phyloP scores from a whole-genome alignment of 2,113 vertebrate genomes.

The Tricholaema leucomelas region DNA sequence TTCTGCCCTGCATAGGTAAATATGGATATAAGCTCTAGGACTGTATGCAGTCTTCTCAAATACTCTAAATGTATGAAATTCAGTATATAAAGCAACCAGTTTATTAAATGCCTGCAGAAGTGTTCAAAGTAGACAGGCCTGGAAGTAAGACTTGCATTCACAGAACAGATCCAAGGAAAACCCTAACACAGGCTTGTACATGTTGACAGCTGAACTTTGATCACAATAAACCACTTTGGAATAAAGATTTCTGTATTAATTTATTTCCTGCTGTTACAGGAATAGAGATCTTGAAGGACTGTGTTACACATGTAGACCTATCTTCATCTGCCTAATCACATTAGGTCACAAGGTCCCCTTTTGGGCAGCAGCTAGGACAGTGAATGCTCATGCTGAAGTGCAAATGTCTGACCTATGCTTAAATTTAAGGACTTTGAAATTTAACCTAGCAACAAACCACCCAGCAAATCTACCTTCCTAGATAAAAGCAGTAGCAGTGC shows the following conservation, averaged over 20 bases:
- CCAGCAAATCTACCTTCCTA: not conserved
- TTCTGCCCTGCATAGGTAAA: not conserved
- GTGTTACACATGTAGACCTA: not conserved
- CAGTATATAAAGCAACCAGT: not conserved
- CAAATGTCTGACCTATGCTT: not conserved
- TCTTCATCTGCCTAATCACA: not conserved
- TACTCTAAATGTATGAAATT: not conserved
- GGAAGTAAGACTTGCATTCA: not conserved
- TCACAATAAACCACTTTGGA: not conserved
- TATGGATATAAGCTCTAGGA: not conserved
- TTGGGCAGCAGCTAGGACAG: not conserved
- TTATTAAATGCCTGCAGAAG: not conserved
- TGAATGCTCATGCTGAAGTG: not conserved
- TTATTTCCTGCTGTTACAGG: not conserved
- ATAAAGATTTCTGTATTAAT: not conserved
- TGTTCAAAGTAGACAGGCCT: not conserved
- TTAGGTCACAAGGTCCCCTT: not conserved
- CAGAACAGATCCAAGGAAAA: not conserved
- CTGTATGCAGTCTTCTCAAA: not conserved
- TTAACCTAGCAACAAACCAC: not conserved
- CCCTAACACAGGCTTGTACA: not conserved
- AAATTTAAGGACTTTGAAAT: not conserved
- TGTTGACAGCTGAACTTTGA: not conserved
- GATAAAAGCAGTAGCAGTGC: not conserved
- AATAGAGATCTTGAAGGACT: not conserved